Evolutionary conservation across 2,888 invertebrate species (phyloP), one percentile per base, ranked within the genome.

Genomic region (Bombyx huttoni): DNA sequence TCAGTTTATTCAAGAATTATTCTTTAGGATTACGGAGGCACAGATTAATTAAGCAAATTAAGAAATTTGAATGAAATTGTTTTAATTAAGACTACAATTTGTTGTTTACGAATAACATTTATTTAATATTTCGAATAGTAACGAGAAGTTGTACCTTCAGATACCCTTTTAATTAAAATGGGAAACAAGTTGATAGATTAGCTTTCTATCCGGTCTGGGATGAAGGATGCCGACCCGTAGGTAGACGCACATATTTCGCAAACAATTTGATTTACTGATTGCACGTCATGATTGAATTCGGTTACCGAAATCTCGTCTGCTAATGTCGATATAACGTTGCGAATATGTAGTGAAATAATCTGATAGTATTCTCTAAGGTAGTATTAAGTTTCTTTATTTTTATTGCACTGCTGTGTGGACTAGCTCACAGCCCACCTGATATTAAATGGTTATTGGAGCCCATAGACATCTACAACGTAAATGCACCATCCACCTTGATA

Each of bases 141-240:
- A 33, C 49, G 49, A 48, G 49, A 51, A 49, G 52, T 53, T 62
- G 56, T 58, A 59, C 40, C 56, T 58, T 58, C 58, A 51, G 57
- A 61, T 61, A 59, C 63, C 61, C 56, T 61, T 70, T 73, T 73
- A 69, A 74, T 71, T 69, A 69, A 71, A 73, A 69, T 60, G 58
- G 59, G 63, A 67, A 67, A 67, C 63, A 61, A 57, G 60, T 54
- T 61, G 56, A 58, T 70, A 67, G 70, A 73, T 73, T 71, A 67
- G 62, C 63, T 61, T 63, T 58, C 65, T 61, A 64, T 60, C 54
- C 61, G 59, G 59, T 58, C 58, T 57, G 58, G 64, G 65, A 65
- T 55, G 61, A 61, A 60, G 60, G 56, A 49, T 6, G 13, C 46
- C 13, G 12, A 34, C 34, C 34, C 34, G 13, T 6, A 40, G 14